phyloP scores from a whole-genome alignment of 2,113 vertebrate species.

The Salvelinus alpinus region DNA sequence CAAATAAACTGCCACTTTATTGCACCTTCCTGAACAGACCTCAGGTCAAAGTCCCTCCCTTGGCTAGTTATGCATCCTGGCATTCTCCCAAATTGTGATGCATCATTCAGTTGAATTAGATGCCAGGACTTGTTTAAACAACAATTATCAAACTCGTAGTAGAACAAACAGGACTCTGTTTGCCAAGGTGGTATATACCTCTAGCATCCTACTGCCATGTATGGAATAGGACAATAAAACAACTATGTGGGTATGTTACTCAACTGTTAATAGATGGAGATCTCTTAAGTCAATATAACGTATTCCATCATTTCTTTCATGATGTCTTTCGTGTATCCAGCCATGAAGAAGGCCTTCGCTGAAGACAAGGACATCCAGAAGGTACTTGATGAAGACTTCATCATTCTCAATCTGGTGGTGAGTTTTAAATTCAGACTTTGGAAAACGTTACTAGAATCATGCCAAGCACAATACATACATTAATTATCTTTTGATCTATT shows the following conservation, averaged over 20 bases:
- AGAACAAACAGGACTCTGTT: conserved; percentile 20
- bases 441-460: conserved; percentile 4
- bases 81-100: neutral
- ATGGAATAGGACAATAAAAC: too few relatives aligned
- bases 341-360: conserved; percentile 86
- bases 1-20: neutral
- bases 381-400: conserved; percentile 82
- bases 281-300: neutral
- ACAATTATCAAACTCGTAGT: neutral
- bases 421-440: conserved; percentile 70
- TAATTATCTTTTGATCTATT: neutral
- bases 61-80: neutral
- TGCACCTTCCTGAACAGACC: too few relatives aligned
- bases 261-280: neutral
- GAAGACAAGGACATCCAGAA: conserved; percentile 85
- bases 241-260: neutral
- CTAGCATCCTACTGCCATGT: conserved; percentile 11
- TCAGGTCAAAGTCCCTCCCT: neutral
- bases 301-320: neutral
- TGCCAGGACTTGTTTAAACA: neutral
- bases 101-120: neutral
- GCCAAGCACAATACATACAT: conserved; percentile 91
- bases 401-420: conserved; percentile 91
- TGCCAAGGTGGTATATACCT: neutral
- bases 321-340: conserved; percentile 61